Conservation (phyloP, 64 coral and sea anemone species). For the Montipora capricornis region DNA sequence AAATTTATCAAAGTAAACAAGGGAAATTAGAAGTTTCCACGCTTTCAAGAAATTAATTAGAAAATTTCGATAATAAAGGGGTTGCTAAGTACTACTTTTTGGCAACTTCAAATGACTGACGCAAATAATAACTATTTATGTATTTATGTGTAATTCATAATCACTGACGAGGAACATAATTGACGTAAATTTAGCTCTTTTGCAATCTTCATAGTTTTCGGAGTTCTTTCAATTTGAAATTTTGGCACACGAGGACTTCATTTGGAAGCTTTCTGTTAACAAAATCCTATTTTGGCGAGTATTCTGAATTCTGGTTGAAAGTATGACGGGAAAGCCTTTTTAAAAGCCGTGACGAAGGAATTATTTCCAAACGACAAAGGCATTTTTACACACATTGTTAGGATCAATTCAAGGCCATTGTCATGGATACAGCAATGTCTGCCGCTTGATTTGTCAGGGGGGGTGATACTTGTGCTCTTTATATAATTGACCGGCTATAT, state of each 20-base stretch:
- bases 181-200: background rate
- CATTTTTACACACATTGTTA: slow-evolving; percentile 18
- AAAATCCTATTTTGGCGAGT: too few relatives aligned
- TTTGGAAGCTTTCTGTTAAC: too few relatives aligned
- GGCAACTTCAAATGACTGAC: background rate
- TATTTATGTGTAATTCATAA: background rate
- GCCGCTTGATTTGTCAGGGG: background rate
- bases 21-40: too few relatives aligned
- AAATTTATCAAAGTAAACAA: background rate
- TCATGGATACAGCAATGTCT: slow-evolving; percentile 4
- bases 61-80: background rate
- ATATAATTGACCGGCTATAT: too few relatives aligned
- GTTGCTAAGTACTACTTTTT: background rate
- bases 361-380: slow-evolving; percentile 43
- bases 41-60: background rate
- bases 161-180: background rate
- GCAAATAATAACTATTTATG: background rate
- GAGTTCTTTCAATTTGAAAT: background rate
- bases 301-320: too few relatives aligned
- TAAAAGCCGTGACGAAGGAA: slow-evolving; percentile 23
- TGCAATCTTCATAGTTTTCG: background rate
- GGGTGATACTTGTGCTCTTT: background rate
- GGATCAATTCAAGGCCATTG: slow-evolving; percentile 13
- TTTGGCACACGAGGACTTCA: too few relatives aligned
- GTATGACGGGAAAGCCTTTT: background rate